A percentile compares a stretch with the other conserved stretches of the same genome.
Evolutionary conservation across 1,140 invertebrate genomes (phyloP).

Genomic region (Artemia franciscana): DNA sequence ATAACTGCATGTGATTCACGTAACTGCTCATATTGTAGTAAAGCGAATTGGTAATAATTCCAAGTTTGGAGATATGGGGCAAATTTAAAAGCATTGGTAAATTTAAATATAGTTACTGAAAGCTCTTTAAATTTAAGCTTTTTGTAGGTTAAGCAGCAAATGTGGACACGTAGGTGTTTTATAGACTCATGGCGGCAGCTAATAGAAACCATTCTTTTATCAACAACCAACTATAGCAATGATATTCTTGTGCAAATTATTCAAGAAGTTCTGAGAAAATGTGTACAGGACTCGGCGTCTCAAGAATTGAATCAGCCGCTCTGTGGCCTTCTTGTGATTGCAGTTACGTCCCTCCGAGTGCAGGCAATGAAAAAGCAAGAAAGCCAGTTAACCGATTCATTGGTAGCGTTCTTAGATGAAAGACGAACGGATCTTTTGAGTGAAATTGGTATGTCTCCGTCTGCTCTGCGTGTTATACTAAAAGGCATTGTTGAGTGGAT

Average conservation of each 20-base stretch:
- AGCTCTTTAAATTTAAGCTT: neutral
- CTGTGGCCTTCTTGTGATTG: neutral
- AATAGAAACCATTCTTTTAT: neutral
- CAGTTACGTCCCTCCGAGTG: neutral
- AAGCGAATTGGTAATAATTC: too few relatives aligned
- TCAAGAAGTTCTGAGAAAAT: neutral
- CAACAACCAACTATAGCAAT: neutral
- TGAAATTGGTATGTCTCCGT: neutral
- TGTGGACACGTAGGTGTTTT: neutral
- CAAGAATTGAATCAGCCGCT: neutral
- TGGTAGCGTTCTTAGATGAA: neutral
- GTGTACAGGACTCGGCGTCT: neutral
- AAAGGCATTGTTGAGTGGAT: neutral
- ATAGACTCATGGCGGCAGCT: neutral
- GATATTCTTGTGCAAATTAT: neutral
- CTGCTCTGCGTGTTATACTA: neutral
- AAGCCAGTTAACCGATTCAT: neutral
- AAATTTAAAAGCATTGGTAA: neutral
- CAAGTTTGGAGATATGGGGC: too few relatives aligned
- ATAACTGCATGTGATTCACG: too few relatives aligned
- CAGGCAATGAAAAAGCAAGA: neutral
- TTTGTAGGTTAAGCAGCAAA: neutral
- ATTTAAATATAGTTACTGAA: neutral
- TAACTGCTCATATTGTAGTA: too few relatives aligned
- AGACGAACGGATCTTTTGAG: neutral